Base-by-base conservation (phyloP, 1,140 invertebrate genomes). In the Camponotus pennsylvanicus region DNA sequence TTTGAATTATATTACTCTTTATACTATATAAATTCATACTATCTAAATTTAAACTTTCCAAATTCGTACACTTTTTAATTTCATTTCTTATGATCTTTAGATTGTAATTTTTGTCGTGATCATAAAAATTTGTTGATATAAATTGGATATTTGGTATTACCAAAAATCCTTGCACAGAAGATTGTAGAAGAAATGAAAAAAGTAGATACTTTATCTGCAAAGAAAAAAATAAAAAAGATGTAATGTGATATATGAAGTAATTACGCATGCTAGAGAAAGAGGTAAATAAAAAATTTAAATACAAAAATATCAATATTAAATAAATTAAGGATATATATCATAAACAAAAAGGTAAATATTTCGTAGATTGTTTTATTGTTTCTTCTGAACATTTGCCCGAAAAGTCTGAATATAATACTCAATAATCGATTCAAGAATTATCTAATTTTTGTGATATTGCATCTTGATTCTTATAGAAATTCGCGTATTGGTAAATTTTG, bases 1-100 rank as follows among this genome's bases (percentile, higher is more conserved):
- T 78, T 1, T 11, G 11, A 1, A 86, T 64, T 4, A 77, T 18
- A 1, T 78, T 1, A 2, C n/a, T 18, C 0, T 32, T 37, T 1
- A 87, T 32, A n/a, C 13, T 0, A 0, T 18, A 15, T 0, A 88
- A 1, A 5, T 40, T 0, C 11, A 57, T 3, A 0, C 4, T 0
- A 0, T 4, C n/a, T 0, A 76, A 55, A 32, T 34, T 57, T 0
- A 76, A 0, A 0, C 0, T 0, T 21, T 80, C n/a, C 0, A 3
- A 0, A 4, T 15, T 37, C 0, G 0, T 7, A 40, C 49, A 73
- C 0, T 4, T 45, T 0, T 32, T n/a, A 1, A 15, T 1, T 15
- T 21, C 8, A 11, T 27, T 40, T 0, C 6, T 27, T 0, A 1
- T 1, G 0, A 69, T 0, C 13, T 34, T n/a, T 11, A 32, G 7